phyloP scores from a whole-genome alignment of 2,797 vertebrate genomes.

The Danio aesculapii region DNA sequence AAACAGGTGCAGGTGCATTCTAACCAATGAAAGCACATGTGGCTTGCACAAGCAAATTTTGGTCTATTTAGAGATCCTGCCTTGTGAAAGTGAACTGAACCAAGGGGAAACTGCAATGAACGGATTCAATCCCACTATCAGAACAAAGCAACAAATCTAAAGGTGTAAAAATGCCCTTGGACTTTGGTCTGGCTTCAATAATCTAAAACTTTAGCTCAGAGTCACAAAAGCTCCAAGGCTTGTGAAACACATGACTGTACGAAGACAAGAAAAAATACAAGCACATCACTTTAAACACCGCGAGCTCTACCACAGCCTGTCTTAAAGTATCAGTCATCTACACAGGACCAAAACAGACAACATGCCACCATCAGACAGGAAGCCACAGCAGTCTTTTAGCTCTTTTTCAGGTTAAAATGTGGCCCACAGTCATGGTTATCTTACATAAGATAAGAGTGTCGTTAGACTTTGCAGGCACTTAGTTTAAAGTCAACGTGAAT shows the following conservation, averaged over 20 bases:
- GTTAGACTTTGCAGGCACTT: slow-evolving; percentile 14
- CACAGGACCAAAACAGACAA: slow-evolving; percentile 11
- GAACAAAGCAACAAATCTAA: no score
- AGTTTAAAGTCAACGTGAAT: slow-evolving; percentile 11
- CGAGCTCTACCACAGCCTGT: not conserved
- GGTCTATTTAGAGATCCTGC: no score
- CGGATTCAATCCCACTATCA: no score
- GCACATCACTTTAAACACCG: slow-evolving; percentile 24
- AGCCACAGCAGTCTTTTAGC: slow-evolving; percentile 30
- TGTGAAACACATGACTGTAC: slow-evolving; percentile 12
- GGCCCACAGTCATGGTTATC: slow-evolving; percentile 28
- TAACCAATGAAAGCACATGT: no score
- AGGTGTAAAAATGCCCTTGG: not conserved
- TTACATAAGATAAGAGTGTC: not conserved
- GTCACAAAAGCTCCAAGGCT: not conserved
- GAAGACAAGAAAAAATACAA: slow-evolving; percentile 33
- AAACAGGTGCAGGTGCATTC: no score
- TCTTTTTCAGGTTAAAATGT: slow-evolving; percentile 2
- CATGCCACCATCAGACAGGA: slow-evolving; percentile 16
- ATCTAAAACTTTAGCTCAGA: not conserved
- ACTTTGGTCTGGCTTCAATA: not conserved
- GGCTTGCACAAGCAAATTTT: no score
- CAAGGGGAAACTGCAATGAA: no score
- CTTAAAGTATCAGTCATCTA: slow-evolving; percentile 13
- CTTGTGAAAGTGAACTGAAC: no score